Conservation (phyloP, 2,797 vertebrate genomes). For the Tauraco hartlaubi region DNA sequence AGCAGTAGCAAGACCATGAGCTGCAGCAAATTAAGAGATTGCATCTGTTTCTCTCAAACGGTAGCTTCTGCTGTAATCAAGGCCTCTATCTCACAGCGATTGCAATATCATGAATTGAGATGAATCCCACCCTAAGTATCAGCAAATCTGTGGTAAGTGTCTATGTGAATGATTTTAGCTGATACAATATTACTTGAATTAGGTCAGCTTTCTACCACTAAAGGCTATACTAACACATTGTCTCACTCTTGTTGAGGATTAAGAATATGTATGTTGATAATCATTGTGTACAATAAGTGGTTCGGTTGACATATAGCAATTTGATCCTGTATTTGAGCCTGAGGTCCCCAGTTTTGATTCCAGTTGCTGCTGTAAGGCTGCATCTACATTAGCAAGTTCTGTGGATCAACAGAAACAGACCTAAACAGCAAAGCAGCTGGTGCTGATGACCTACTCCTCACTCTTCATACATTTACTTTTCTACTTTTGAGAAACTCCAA, state of each 20-base stretch:
- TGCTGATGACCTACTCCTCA: not conserved
- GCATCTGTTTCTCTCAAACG: not conserved
- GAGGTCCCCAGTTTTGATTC: not conserved
- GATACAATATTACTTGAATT: not conserved
- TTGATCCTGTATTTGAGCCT: not conserved
- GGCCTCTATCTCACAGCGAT: not conserved
- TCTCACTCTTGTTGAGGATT: not conserved
- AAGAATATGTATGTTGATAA: not conserved
- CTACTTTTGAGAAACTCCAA: not conserved
- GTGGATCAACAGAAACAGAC: not conserved
- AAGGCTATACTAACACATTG: not conserved
- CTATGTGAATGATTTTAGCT: not conserved
- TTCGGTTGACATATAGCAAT: not conserved
- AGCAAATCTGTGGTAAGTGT: not conserved
- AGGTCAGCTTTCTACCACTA: not conserved
- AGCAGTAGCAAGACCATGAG: not conserved
- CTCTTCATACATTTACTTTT: not conserved
- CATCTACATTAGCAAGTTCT: not conserved
- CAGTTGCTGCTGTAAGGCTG: not conserved
- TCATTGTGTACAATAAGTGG: not conserved
- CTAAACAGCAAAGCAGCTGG: not conserved
- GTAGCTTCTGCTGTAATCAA: conserved; percentile 3
- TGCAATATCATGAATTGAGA: not conserved
- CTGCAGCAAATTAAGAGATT: not conserved
- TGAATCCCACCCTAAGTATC: not conserved